Percentiles rank a stretch among this genome's conserved stretches.
These are phyloP conservation scores for Pseudochromis fuscus DNA, from an alignment of 2,797 vertebrate species.

Conservation along the genomic window DNA sequence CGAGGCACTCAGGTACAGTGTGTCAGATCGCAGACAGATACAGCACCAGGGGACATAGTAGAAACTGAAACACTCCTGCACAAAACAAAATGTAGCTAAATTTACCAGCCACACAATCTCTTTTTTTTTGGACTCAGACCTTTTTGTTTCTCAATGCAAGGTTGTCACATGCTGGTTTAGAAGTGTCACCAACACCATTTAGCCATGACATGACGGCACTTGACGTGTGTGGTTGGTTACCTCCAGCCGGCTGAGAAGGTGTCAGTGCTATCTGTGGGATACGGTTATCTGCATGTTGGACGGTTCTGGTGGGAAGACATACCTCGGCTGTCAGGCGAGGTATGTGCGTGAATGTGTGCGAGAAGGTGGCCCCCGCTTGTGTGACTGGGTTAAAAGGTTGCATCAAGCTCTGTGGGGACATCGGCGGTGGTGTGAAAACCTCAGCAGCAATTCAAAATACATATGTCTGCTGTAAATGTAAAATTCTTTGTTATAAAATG, in stretches of 20 bases:
- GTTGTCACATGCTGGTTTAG: conserved; percentile 10
- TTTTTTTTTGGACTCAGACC: neutral
- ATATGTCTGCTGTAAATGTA: too few relatives aligned
- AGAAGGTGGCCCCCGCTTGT: conserved; percentile 38
- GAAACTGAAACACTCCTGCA: conserved; percentile 16
- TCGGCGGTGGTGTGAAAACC: conserved; percentile 28
- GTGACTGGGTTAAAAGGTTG: conserved; percentile 69
- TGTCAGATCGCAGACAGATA: conserved; percentile 42
- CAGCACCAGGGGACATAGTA: conserved; percentile 27
- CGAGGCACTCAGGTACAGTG: conserved; percentile 47
- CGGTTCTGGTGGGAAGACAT: conserved; percentile 52
- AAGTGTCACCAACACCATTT: conserved; percentile 60
- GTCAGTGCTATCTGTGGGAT: conserved; percentile 72
- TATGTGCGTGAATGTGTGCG: conserved; percentile 15
- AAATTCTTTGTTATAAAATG: neutral
- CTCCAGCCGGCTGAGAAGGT: conserved; percentile 66
- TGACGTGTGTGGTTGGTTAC: conserved; percentile 78
- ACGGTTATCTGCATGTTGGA: conserved; percentile 64
- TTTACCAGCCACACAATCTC: neutral
- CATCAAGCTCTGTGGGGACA: conserved; percentile 33
- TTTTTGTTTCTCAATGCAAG: conserved; percentile 1
- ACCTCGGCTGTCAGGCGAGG: conserved; percentile 63
- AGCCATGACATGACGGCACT: conserved; percentile 64
- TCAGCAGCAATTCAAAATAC: conserved; percentile 8
- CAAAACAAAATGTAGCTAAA: conserved; percentile 29